phyloP scores from a whole-genome alignment of 2,113 vertebrate species.

The Strix aluco region DNA sequence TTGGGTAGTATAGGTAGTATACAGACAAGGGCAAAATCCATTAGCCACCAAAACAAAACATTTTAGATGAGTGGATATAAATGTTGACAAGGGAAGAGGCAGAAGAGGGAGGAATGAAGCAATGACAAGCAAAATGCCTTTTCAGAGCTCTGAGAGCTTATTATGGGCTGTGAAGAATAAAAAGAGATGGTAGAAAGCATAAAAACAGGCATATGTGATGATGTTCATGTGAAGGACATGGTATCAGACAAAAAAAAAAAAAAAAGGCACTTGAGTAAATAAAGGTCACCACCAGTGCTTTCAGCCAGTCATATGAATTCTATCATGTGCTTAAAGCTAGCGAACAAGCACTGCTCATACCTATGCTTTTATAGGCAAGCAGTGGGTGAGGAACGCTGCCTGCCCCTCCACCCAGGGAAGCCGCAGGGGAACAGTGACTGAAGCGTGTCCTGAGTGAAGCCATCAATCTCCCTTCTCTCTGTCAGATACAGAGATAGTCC shows the following conservation, averaged over 20 bases:
- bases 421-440: neutral
- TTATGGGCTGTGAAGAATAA: neutral
- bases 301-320: neutral
- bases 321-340: neutral
- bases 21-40: neutral
- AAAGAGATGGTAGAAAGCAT: neutral
- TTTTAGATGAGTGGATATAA: neutral
- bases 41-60: neutral
- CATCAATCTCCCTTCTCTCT: neutral
- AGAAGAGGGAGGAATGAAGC: neutral
- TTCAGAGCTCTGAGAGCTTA: neutral
- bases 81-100: neutral
- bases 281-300: neutral
- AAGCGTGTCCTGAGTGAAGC: neutral
- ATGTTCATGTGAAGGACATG: neutral
- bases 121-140: neutral
- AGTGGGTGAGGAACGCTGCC: neutral
- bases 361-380: conserved; percentile 4
- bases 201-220: neutral
- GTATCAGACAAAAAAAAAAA: neutral
- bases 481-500: neutral
- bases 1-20: neutral
- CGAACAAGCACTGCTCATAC: neutral
- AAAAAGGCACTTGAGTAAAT: neutral
- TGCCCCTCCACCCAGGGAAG: neutral